Base-by-base conservation (phyloP, 1,140 invertebrate genomes). In the Macrocentrus cingulum region DNA sequence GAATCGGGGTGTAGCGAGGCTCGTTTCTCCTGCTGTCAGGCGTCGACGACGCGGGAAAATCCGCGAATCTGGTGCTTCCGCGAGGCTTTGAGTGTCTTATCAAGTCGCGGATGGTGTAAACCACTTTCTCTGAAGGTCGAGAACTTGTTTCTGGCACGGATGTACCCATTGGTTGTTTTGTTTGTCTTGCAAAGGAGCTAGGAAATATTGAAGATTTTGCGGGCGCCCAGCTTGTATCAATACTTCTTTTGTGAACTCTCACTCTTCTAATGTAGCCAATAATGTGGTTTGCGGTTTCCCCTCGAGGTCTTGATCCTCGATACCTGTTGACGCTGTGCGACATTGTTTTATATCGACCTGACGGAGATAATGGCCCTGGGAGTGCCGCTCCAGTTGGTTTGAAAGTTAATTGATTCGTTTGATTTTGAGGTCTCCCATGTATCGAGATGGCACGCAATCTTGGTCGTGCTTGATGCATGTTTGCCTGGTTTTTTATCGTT, bases 401-500 rank as follows among this genome's bases (percentile, higher is more conserved):
- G 15, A 13, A 15, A 39, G 36, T 15, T 4, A n/a, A 3, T 4
- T 39, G 36, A 39, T 20, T 46, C n/a, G 16, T 20, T 23, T 20
- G 16, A 15, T 37, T 16, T 41, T 29, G 16, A 7, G 49, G 54
- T 19, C 32, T 60, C 34, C 25, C 19, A 1, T 53, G 8, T 46
- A 18, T 13, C 53, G 39, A 48, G 60, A 3, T 19, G 23, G 20
- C 9, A 32, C 1, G 44, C 49, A 45, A n/a, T n/a, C n/a, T n/a
- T 36, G 18, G 34, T 52, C 9, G 29, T 51, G 7, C 2, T 61
- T 61, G 25, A 18, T 60, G 49, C n/a, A 61, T 18, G 23, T 25
- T 42, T 9, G 53, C 56, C 19, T 57, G 25, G 58, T 72, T 71
- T 51, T 70, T 69, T 4, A 80, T 80, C 1, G 66, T 78, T 1